Conservation (phyloP, 2,888 invertebrate species). For the Perdita meconis region DNA sequence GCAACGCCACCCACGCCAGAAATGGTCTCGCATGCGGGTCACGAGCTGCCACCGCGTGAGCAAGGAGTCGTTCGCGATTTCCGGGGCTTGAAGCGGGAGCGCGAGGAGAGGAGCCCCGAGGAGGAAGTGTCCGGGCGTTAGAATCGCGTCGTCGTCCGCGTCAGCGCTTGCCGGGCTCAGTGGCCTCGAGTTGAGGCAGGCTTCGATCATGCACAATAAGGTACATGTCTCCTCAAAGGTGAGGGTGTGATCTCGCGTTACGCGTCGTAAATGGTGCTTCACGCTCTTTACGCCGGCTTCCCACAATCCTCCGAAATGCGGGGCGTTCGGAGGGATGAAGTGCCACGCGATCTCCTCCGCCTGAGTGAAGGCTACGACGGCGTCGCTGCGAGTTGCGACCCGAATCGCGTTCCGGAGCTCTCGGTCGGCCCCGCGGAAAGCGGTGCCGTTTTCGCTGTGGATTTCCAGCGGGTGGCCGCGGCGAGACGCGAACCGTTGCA, state of each 20-base stretch:
- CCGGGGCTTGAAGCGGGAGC: background rate
- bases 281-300: constrained; percentile 12
- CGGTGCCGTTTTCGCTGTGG: background rate
- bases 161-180: constrained; percentile 1
- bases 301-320: constrained; percentile 31
- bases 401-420: too few relatives aligned
- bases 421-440: background rate
- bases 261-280: constrained; percentile 17
- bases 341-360: constrained; percentile 43
- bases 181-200: constrained; percentile 9
- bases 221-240: constrained; percentile 10
- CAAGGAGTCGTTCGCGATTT: background rate
- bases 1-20: constrained; percentile 29
- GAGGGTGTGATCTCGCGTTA: background rate
- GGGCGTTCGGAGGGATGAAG: constrained; percentile 35
- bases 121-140: constrained; percentile 32
- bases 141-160: constrained; percentile 3
- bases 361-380: too few relatives aligned
- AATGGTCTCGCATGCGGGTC: constrained; percentile 2
- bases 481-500: background rate
- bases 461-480: too few relatives aligned
- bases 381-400: too few relatives aligned
- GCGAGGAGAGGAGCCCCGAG: constrained; percentile 7
- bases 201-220: constrained; percentile 3
- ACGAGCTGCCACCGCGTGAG: constrained; percentile 9